These are phyloP conservation scores for Odontomyia ornata DNA, from an alignment of 2,888 invertebrate species.

Conservation along the genomic window DNA sequence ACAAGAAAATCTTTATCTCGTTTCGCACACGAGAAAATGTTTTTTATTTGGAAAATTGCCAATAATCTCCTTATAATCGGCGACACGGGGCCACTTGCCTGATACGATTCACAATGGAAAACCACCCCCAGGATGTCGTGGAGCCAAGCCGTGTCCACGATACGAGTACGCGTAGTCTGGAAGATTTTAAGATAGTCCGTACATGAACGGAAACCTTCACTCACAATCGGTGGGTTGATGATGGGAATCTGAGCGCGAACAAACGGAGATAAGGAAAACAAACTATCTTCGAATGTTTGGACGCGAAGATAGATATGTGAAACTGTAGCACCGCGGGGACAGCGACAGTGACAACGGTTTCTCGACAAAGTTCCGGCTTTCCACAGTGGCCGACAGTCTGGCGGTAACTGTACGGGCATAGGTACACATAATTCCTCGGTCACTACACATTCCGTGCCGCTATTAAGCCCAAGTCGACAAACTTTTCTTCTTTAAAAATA, in stretches of 20 bases:
- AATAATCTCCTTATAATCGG: conserved; percentile 20
- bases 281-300: background rate
- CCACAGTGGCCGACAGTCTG: background rate
- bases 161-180: background rate
- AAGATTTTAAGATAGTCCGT: background rate
- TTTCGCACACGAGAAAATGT: too few species aligned
- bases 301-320: background rate
- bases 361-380: conserved; percentile 17
- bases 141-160: too few species aligned
- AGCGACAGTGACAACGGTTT: background rate
- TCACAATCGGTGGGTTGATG: background rate
- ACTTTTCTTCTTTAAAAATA: conserved; percentile 23
- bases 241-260: background rate
- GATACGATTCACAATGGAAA: background rate
- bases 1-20: background rate
- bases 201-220: background rate
- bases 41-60: conserved; percentile 20
- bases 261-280: conserved; percentile 5
- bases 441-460: conserved; percentile 12
- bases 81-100: background rate
- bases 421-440: background rate
- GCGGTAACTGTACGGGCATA: background rate
- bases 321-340: background rate
- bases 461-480: background rate
- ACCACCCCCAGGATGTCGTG: background rate